Evolutionary conservation across 1,140 invertebrate species (phyloP).

Genomic region (Calephelis virginiensis): DNA sequence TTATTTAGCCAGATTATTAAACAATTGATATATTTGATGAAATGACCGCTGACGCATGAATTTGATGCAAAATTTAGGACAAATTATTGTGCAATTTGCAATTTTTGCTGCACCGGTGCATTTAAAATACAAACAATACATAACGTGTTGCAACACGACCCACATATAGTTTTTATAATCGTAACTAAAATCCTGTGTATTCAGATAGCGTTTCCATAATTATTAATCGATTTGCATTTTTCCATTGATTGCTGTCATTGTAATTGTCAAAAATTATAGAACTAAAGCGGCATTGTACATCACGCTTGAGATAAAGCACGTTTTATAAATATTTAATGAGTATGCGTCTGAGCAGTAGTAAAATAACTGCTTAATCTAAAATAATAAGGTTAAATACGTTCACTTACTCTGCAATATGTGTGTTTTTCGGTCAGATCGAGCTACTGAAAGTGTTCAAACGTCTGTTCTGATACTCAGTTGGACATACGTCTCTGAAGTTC

Average conservation of each 20-base stretch:
- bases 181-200: not conserved
- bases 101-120: constrained; percentile 7
- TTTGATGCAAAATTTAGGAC: not conserved
- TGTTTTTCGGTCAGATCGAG: too few relatives aligned
- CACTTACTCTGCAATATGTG: too few relatives aligned
- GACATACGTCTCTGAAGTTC: too few relatives aligned
- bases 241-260: not conserved
- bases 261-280: not conserved
- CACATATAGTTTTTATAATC: constrained; percentile 9
- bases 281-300: not conserved
- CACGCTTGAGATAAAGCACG: too few relatives aligned
- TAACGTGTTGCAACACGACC: constrained; percentile 6
- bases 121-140: constrained; percentile 11
- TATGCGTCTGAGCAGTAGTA: too few relatives aligned
- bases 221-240: not conserved
- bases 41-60: not conserved
- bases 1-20: not conserved
- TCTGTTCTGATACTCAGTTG: too few relatives aligned
- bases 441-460: too few relatives aligned
- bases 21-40: not conserved
- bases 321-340: too few relatives aligned
- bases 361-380: too few relatives aligned
- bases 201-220: not conserved
- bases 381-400: too few relatives aligned
- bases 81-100: not conserved